Conservation (phyloP, 2,888 invertebrate species). For the Rotaria socialis region DNA sequence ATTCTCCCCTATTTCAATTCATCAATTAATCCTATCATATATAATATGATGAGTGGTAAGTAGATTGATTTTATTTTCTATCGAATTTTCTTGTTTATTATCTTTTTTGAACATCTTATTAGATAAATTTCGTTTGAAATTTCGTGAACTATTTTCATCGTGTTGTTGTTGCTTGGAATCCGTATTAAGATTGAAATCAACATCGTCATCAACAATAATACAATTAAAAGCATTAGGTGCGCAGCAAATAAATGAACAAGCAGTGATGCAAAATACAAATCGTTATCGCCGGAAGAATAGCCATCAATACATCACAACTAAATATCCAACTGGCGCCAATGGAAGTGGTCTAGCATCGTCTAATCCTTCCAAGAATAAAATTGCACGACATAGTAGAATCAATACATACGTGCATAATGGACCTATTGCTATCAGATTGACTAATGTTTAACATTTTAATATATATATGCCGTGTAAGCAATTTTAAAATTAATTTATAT, state of each 20-base stretch:
- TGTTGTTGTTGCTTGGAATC: neutral
- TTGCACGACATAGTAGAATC: neutral
- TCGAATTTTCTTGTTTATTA: neutral
- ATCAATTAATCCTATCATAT: slow-evolving; percentile 44
- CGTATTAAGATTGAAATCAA: neutral
- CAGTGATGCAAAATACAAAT: neutral
- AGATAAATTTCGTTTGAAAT: slow-evolving; percentile 46
- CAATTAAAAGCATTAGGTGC: neutral
- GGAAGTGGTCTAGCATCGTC: neutral
- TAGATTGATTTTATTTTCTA: neutral
- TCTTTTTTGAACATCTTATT: neutral
- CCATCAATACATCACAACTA: neutral
- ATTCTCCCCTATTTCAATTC: slow-evolving; percentile 43
- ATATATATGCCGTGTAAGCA: neutral
- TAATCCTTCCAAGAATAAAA: neutral
- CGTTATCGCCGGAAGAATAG: neutral
- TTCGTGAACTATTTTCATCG: slow-evolving; percentile 35
- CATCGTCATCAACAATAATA: slow-evolving; percentile 14
- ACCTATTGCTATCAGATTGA: neutral
- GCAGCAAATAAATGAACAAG: too few relatives aligned
- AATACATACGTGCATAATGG: neutral
- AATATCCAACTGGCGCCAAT: neutral
- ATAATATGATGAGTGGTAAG: slow-evolving; percentile 46
- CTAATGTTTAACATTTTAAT: neutral
- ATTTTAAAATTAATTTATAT: neutral